A percentile compares a stretch with the other conserved stretches of the same genome.
These are phyloP conservation scores for Euclidia mi DNA, from an alignment of 2,888 invertebrate genomes.

Conservation along the genomic window DNA sequence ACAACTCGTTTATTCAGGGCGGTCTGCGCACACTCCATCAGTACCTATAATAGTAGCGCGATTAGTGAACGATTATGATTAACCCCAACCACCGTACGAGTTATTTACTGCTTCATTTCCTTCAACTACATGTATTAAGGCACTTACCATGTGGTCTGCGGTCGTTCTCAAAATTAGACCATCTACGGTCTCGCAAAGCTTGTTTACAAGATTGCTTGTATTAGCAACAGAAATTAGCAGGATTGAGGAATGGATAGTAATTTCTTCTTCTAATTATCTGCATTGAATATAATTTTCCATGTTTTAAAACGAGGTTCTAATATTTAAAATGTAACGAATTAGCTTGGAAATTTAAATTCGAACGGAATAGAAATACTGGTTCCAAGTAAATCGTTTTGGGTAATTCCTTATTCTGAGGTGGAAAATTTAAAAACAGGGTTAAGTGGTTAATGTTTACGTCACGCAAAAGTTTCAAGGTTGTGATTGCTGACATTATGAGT, in stretches of 20 bases:
- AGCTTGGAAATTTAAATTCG: too few relatives aligned
- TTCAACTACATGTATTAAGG: constrained; percentile 47
- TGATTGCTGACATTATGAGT: constrained; percentile 1
- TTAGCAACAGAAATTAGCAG: background rate
- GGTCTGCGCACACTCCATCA: constrained; percentile 54
- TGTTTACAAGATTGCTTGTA: background rate
- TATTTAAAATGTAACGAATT: too few relatives aligned
- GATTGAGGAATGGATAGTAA: too few relatives aligned
- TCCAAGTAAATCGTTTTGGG: too few relatives aligned
- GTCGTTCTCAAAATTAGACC: background rate
- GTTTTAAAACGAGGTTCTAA: too few relatives aligned
- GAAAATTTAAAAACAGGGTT: background rate
- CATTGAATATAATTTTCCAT: too few relatives aligned
- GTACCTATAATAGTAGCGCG: constrained; percentile 58
- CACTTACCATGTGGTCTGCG: constrained; percentile 34
- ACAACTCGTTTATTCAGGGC: constrained; percentile 37
- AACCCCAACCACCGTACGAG: constrained; percentile 52
- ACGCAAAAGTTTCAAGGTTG: background rate
- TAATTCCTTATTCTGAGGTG: background rate
- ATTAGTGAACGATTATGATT: constrained; percentile 57
- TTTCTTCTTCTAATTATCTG: too few relatives aligned
- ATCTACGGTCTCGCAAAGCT: background rate
- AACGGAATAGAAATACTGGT: too few relatives aligned
- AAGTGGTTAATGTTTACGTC: constrained; percentile 1
- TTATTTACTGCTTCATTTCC: constrained; percentile 50